phyloP scores from a whole-genome alignment of 2,113 vertebrate species.

The Ammodytes dubius region DNA sequence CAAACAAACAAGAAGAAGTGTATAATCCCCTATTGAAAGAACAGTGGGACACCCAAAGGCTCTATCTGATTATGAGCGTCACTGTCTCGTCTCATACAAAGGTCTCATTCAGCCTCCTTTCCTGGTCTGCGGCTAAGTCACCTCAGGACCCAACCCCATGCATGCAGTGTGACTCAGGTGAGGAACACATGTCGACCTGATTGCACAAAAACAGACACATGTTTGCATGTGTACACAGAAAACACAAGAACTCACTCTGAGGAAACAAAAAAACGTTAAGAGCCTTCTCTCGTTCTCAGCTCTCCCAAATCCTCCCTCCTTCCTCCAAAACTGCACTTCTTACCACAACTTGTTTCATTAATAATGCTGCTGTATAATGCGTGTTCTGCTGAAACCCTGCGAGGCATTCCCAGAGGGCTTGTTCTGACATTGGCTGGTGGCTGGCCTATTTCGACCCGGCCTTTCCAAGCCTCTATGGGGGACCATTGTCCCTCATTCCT shows the following conservation, averaged over 20 bases:
- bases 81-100: slow-evolving; percentile 68
- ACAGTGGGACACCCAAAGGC: slow-evolving; percentile 37
- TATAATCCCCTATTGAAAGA: slow-evolving; percentile 5
- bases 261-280: not conserved
- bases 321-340: not conserved
- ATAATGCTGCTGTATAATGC: slow-evolving; percentile 49
- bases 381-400: slow-evolving; percentile 49
- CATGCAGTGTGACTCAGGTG: slow-evolving; percentile 71
- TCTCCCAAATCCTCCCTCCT: not conserved
- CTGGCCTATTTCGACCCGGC: slow-evolving; percentile 60
- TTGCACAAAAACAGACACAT: slow-evolving; percentile 19
- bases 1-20: slow-evolving; percentile 22
- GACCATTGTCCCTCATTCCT: slow-evolving; percentile 60
- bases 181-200: slow-evolving; percentile 60
- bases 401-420: slow-evolving; percentile 60
- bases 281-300: slow-evolving; percentile 4
- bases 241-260: not conserved
- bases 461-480: slow-evolving; percentile 41
- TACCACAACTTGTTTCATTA: slow-evolving; percentile 57
- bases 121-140: slow-evolving; percentile 17
- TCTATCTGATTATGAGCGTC: slow-evolving; percentile 28
- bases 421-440: slow-evolving; percentile 55
- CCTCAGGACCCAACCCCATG: slow-evolving; percentile 51
- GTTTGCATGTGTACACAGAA: not conserved
- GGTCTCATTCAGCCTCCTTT: slow-evolving; percentile 56